These are phyloP conservation scores for Ctenomys sociabilis DNA, from an alignment of 2,113 vertebrate genomes.

Conservation along the genomic window DNA sequence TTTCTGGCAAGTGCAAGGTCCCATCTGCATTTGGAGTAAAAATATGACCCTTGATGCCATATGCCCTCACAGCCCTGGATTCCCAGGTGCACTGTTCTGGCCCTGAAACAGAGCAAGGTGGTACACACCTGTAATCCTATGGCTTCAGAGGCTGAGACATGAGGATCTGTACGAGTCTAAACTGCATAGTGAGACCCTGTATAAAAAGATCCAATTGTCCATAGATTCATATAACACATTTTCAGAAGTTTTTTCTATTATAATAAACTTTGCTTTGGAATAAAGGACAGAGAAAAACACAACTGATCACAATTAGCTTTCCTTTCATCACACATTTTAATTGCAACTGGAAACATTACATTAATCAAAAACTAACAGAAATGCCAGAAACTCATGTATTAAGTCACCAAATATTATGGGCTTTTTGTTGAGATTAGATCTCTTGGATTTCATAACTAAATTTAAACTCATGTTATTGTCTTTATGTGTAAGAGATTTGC, in stretches of 20 bases:
- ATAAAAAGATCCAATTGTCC: neutral
- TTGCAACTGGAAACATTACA: neutral
- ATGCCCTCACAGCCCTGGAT: too few relatives aligned
- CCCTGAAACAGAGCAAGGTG: too few relatives aligned
- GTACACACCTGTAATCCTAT: too few relatives aligned
- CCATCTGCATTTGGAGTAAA: too few relatives aligned
- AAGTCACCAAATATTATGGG: neutral
- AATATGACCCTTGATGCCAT: too few relatives aligned
- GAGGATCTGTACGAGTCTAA: too few relatives aligned
- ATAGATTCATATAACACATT: neutral
- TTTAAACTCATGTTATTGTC: neutral
- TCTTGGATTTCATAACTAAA: neutral
- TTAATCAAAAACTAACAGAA: constrained; percentile 47
- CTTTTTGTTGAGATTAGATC: neutral
- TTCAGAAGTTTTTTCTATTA: neutral
- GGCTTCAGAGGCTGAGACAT: too few relatives aligned
- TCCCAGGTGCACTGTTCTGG: too few relatives aligned
- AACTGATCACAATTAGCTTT: neutral
- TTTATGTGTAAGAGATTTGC: neutral
- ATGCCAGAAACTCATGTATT: neutral
- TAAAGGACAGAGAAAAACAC: constrained; percentile 16
- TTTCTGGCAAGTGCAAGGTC: too few relatives aligned
- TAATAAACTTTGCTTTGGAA: neutral
- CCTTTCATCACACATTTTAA: neutral
- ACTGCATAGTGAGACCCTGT: too few relatives aligned